These are phyloP conservation scores for Cisticola juncidis DNA, from an alignment of 2,113 vertebrate genomes.

Conservation along the genomic window DNA sequence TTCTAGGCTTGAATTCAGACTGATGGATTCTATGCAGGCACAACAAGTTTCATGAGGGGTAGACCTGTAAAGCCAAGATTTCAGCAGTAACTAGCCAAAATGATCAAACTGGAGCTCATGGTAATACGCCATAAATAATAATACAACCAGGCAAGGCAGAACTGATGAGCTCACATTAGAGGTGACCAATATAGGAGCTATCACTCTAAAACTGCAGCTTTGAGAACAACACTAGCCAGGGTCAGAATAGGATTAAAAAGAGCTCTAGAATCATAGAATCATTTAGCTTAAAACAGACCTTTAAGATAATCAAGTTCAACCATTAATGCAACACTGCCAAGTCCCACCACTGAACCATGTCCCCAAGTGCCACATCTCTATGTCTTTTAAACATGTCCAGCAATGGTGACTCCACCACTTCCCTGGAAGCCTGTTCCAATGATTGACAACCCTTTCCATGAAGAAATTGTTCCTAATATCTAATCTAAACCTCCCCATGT, in stretches of 20 bases:
- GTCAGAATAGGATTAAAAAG: not conserved
- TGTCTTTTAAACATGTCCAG: not conserved
- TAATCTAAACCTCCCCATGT: not conserved
- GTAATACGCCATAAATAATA: not conserved
- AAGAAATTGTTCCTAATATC: not conserved
- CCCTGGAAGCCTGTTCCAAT: not conserved
- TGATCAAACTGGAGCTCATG: not conserved
- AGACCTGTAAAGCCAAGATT: not conserved
- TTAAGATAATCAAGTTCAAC: not conserved
- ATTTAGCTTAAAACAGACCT: not conserved
- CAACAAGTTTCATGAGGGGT: not conserved
- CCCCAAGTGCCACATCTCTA: too few relatives aligned
- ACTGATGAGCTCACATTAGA: not conserved
- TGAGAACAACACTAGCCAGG: not conserved
- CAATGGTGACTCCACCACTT: not conserved
- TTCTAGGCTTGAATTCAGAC: not conserved
- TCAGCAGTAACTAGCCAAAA: not conserved
- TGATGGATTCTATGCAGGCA: not conserved
- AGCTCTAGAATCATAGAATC: not conserved
- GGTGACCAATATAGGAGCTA: not conserved
- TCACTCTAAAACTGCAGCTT: not conserved
- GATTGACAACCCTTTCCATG: fast-evolving
- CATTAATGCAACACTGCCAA: not conserved
- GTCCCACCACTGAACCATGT: not conserved
- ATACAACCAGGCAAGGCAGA: not conserved